A percentile compares a stretch with the other conserved stretches of the same genome.
Evolutionary conservation across 2,888 invertebrate species (phyloP).

Genomic region (Coecobrya sp.): DNA sequence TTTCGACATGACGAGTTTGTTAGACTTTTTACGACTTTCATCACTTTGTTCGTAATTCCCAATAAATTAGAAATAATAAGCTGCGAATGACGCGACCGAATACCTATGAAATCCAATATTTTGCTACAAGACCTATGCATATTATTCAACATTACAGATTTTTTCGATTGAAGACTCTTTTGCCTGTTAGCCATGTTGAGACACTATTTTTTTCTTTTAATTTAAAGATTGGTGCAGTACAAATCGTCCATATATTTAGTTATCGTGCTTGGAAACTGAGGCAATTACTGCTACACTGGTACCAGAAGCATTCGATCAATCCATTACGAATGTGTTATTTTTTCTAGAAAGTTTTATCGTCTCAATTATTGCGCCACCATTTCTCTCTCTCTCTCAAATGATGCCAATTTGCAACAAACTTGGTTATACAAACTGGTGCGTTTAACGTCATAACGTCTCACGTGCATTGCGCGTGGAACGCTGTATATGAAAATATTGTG

Average conservation of each 20-base stretch:
- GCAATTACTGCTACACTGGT: background rate
- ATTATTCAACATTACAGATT: no score
- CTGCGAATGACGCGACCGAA: no score
- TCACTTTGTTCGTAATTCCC: background rate
- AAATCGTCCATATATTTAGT: background rate
- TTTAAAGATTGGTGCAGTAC: background rate
- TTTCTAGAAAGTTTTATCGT: background rate
- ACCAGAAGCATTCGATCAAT: background rate
- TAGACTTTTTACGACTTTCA: background rate
- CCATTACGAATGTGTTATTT: background rate
- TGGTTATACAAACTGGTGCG: background rate
- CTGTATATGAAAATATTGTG: background rate
- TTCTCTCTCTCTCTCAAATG: no score
- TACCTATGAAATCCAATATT: no score
- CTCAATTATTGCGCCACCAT: conserved; percentile 17
- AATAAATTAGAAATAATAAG: background rate
- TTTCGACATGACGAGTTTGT: no score
- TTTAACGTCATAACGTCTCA: background rate
- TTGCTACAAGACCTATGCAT: no score
- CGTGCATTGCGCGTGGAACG: background rate
- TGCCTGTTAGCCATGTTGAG: background rate
- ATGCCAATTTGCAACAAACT: conserved; percentile 30
- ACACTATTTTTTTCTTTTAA: background rate
- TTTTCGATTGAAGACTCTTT: background rate
- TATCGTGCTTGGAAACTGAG: background rate